Evolutionary conservation across 2,113 vertebrate genomes (phyloP), one percentile per base, ranked within the genome.

Genomic region (Tretioscincus oriximinensis): DNA sequence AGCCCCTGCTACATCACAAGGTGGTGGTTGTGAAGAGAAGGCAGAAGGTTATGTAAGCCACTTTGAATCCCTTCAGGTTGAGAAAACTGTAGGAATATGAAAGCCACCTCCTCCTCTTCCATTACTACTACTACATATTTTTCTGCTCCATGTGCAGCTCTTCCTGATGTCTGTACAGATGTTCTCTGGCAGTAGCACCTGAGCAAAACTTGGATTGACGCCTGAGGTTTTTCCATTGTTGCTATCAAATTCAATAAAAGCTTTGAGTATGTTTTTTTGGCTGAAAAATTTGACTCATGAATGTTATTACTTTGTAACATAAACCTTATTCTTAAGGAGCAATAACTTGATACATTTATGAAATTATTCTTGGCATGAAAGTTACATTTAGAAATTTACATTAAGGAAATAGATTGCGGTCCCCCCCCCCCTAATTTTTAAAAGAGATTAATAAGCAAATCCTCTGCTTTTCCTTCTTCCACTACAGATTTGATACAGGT

Each of bases 391-490:
- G 77, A 79, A 24, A 63, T 70, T 65, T 29, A 75, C 64, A 60
- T 24, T 47, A 54, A 73, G 18, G 26, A 81, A 72, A 22, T 51
- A 78, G 45, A 18, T 45, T 22, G 3, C 18, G 28, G 69, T 80
- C 41, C 71, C 83, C 54, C 71, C 83, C 54, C 54, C 54, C 54
- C 58, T 72, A 70, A 49, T 45, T 87, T 76, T 66, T 82, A 35
- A 84, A 58, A 87, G 76, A 77, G 49, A 81, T 87, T 77, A 73
- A 74, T 81, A 75, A 75, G 72, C 7, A 78, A 47, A 78, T 70
- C 4, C 5, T n/a, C 31, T 75, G 31, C 72, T 75, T 75, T 20
- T 54, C 64, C 64, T n/a, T 35, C 29, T 45, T 45, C 29, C 9
- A 28, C 31, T 20, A 81, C 58, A 2, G 80, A 69, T 85, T 87